Evolutionary conservation across 2,797 vertebrate species (phyloP), one percentile per base, ranked within the genome.

Genomic region (Naso thynnoides): DNA sequence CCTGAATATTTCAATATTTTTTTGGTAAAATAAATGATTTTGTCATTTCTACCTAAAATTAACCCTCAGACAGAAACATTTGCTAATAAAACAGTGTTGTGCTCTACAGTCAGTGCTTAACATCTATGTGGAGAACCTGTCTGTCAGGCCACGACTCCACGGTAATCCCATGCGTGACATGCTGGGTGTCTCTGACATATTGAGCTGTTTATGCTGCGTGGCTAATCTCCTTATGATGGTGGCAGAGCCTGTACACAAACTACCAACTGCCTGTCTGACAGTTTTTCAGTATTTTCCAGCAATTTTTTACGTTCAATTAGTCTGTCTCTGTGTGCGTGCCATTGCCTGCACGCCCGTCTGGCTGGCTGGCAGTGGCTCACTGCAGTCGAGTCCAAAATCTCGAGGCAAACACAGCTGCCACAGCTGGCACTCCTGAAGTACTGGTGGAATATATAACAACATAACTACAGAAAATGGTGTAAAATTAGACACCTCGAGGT

Each of bases 201-300:
- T 69, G 83, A 87, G 77, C 62, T 73, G 77, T 78, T 76, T 58
- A 61, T 68, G 26, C 48, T 58, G 70, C 65, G 76, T 44, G 38
- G 63, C 53, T 82, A 70, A 84, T 83, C 78, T 70, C 66, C 29
- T 79, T 75, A 66, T 50, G 57, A 70, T 38, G n/a, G 48, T 48
- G 70, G 23, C 59, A 71, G 52, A 79, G 67, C 55, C 57, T 31
- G n/a, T 56, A 38, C 47, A 62, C 69, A 45, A 55, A 71, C 66
- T 73, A n/a, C 65, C 76, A 27, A 68, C 62, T 63, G 42, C 31
- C 64, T 59, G 73, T 11, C 33, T 73, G 24, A 60, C 21, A 60
- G 33, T 45, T 53, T 69, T 57, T 59, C 41, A 33, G 13, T 48
- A n/a, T 68, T 81, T 76, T 57, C 41, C 63, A 72, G 56, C 57